phyloP scores from a whole-genome alignment of 1,140 invertebrate species.

The Panulirus ornatus region DNA sequence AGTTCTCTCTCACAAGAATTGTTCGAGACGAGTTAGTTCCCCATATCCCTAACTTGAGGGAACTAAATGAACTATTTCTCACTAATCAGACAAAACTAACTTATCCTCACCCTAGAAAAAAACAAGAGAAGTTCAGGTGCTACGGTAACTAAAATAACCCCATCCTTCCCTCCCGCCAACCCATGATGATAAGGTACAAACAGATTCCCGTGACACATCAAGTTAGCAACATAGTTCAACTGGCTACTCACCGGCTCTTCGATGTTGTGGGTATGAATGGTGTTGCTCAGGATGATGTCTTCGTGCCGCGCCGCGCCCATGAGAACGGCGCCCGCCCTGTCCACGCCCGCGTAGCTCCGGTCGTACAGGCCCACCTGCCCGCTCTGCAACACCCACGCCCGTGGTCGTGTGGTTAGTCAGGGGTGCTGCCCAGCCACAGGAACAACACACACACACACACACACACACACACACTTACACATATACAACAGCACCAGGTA shows the following conservation, averaged over 20 bases:
- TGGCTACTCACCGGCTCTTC: slow-evolving; percentile 73
- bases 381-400: slow-evolving; percentile 58
- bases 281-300: slow-evolving; percentile 73
- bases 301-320: slow-evolving; percentile 74
- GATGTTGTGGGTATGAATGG: slow-evolving; percentile 72
- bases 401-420: not conserved
- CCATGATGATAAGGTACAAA: not conserved
- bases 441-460: not conserved
- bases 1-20: no score
- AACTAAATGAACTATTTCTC: no score
- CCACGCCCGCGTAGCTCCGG: slow-evolving; percentile 71
- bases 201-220: no score
- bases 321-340: slow-evolving; percentile 72
- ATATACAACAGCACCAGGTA: not conserved
- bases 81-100: no score
- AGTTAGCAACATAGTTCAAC: no score
- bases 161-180: not conserved
- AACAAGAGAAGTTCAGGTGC: no score
- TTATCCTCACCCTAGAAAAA: no score
- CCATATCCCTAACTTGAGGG: no score
- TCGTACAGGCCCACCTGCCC: slow-evolving; percentile 74
- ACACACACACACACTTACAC: not conserved
- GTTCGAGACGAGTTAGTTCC: no score
- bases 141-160: not conserved
- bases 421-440: not conserved